Conservation (phyloP, 2,113 vertebrate species). For the Microtus pennsylvanicus region DNA sequence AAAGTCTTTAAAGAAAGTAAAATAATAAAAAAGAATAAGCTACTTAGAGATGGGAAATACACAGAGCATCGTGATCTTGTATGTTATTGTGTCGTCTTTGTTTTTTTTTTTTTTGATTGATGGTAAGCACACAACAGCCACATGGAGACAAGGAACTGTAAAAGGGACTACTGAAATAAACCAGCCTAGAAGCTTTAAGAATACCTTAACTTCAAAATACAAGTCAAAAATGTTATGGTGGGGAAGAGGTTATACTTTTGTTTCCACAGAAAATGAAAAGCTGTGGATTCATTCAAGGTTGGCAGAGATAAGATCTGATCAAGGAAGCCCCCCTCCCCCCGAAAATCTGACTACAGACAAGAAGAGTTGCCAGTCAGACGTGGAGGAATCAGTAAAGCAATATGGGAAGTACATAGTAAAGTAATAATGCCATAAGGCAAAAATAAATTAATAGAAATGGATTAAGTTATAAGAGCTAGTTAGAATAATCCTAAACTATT, state of each 20-base stretch:
- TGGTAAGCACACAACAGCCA: not conserved
- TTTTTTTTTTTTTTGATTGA: not conserved
- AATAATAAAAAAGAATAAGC: not conserved
- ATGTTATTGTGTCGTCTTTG: not conserved
- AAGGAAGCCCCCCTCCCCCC: not conserved
- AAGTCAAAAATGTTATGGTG: not conserved
- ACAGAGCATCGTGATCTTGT: not conserved
- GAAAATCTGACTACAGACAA: not conserved
- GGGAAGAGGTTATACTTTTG: not conserved
- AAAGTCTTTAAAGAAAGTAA: not conserved
- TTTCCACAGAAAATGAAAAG: not conserved
- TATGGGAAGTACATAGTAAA: not conserved
- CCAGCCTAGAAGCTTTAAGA: not conserved
- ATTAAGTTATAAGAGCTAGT: not conserved
- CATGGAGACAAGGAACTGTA: not conserved
- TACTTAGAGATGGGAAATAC: not conserved
- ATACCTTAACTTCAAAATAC: not conserved
- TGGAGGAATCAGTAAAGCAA: not conserved
- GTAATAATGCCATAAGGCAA: not conserved
- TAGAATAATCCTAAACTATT: not conserved
- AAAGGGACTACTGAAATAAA: not conserved
- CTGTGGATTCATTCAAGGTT: not conserved
- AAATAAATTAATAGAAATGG: not conserved
- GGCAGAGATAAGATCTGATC: not conserved
- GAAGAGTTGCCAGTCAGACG: not conserved